These are phyloP conservation scores for Numida meleagris DNA, from an alignment of 2,113 vertebrate species.

Conservation along the genomic window DNA sequence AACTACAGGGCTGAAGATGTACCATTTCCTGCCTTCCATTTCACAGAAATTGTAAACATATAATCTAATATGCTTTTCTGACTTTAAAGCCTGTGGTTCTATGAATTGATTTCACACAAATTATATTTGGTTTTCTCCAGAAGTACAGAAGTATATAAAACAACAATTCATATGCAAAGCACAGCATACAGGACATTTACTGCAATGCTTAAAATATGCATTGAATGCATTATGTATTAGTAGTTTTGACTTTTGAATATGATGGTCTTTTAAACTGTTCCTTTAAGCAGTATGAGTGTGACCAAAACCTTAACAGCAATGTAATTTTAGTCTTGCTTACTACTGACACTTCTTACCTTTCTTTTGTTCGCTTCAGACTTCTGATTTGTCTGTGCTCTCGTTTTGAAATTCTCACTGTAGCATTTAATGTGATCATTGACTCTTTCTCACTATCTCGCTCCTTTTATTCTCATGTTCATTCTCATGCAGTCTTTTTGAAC, in stretches of 20 bases:
- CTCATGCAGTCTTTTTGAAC: constrained; percentile 1
- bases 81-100: background rate
- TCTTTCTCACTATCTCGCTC: background rate
- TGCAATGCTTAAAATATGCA: background rate
- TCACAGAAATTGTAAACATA: background rate
- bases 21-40: background rate
- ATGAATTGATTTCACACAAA: background rate
- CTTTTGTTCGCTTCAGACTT: constrained; percentile 31
- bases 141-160: background rate
- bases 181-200: background rate
- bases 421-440: constrained; percentile 14
- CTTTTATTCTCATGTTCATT: background rate
- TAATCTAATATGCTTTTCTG: background rate
- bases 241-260: background rate
- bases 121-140: background rate
- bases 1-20: background rate
- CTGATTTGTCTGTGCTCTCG: constrained; percentile 10
- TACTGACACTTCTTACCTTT: background rate
- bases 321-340: constrained; percentile 41
- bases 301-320: background rate
- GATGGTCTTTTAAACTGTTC: background rate
- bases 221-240: background rate
- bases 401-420: constrained; percentile 25
- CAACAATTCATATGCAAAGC: background rate
- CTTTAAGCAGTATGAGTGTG: background rate